Percentiles rank a stretch among this genome's conserved stretches.
Conservation (phyloP, 2,888 invertebrate genomes). For the Hyppa rectilinea region DNA sequence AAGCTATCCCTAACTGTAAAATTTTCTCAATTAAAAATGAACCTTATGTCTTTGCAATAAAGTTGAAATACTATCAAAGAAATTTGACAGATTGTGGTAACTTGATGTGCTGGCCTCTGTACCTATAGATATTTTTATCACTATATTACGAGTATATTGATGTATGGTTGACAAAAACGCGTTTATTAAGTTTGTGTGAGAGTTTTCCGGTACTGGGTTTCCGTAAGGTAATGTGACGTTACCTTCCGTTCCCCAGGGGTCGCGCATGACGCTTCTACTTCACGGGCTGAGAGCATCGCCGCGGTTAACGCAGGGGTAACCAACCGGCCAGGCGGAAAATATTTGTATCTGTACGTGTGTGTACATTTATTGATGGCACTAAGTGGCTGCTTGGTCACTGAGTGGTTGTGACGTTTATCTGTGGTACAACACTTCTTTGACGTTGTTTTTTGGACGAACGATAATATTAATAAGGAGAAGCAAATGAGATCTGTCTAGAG, state of each 20-base stretch:
- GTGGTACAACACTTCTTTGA: neutral
- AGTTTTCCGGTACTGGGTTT: slow-evolving; percentile 59
- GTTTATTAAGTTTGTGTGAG: slow-evolving; percentile 59
- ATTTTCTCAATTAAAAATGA: too few species aligned
- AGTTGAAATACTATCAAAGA: too few species aligned
- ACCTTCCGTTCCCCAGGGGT: slow-evolving; percentile 61
- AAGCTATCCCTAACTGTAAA: too few species aligned
- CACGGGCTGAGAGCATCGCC: slow-evolving; percentile 54
- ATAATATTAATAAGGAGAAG: neutral
- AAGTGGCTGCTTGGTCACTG: slow-evolving; percentile 36
- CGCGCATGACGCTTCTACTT: slow-evolving; percentile 58
- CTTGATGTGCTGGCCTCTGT: too few species aligned
- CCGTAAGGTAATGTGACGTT: slow-evolving; percentile 64
- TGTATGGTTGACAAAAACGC: slow-evolving; percentile 36
- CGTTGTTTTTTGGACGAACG: neutral
- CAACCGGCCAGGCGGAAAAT: slow-evolving; percentile 55
- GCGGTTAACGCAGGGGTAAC: slow-evolving; percentile 61
- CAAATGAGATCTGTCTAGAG: neutral
- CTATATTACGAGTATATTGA: too few species aligned
- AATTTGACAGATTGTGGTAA: too few species aligned
- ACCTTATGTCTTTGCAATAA: too few species aligned
- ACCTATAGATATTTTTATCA: too few species aligned
- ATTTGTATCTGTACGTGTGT: slow-evolving; percentile 41
- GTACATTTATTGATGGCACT: slow-evolving; percentile 44
- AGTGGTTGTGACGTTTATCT: slow-evolving; percentile 17